Evolutionary conservation across 2,113 vertebrate species (phyloP).

Genomic region (Peucedramus taeniatus): DNA sequence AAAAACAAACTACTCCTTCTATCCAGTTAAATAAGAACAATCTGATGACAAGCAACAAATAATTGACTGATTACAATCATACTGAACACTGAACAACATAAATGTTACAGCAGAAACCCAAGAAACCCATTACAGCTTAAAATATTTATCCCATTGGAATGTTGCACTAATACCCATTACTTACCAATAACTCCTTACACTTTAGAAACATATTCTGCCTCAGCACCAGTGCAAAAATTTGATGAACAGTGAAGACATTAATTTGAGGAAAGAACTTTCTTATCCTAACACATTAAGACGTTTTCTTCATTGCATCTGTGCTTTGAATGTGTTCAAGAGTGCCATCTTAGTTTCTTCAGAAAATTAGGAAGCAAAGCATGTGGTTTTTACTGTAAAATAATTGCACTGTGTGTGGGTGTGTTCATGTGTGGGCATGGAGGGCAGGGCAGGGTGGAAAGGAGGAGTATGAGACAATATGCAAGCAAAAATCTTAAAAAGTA

Average conservation of each 20-base stretch:
- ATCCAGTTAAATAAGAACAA: background rate
- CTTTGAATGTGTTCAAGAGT: background rate
- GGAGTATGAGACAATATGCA: background rate
- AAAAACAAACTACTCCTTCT: background rate
- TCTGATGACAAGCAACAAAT: background rate
- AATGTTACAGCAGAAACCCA: background rate
- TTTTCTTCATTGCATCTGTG: background rate
- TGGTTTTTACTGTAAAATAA: background rate
- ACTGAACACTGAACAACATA: background rate
- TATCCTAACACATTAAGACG: background rate
- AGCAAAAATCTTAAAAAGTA: background rate
- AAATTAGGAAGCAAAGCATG: background rate
- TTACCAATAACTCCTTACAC: background rate
- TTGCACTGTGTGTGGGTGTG: fast-evolving
- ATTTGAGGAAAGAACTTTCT: background rate
- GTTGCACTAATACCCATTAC: background rate
- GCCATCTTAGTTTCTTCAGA: background rate
- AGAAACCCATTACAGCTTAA: background rate
- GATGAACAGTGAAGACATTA: background rate
- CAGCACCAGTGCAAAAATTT: background rate
- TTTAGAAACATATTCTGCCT: background rate
- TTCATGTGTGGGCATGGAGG: background rate
- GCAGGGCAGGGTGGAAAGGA: background rate
- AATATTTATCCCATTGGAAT: background rate
- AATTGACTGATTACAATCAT: background rate